phyloP scores from a whole-genome alignment of 92 coral and sea anemone genomes.

The Bergia puertoricense region DNA sequence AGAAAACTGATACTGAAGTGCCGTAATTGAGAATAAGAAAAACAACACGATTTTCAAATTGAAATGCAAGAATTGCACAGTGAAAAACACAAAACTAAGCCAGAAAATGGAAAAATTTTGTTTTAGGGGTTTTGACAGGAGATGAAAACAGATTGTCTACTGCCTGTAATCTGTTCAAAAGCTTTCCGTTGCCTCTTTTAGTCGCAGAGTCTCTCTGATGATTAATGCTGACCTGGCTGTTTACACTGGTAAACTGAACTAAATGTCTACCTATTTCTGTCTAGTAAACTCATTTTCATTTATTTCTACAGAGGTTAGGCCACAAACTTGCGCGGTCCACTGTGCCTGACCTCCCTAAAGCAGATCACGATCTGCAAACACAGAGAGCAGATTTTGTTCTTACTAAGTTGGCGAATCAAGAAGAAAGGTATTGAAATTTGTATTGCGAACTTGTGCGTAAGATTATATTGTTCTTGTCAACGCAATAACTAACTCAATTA shows the following conservation, averaged over 20 bases:
- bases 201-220: too few relatives aligned
- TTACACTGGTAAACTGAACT: not conserved
- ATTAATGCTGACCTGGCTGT: not conserved
- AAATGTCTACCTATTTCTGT: not conserved
- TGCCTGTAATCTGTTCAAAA: too few relatives aligned
- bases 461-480: too few relatives aligned
- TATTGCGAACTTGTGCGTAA: not conserved
- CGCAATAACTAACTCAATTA: not conserved
- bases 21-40: too few relatives aligned
- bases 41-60: too few relatives aligned
- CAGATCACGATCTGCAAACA: conserved; percentile 10
- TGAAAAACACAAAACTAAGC: too few relatives aligned
- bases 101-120: too few relatives aligned
- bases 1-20: too few relatives aligned
- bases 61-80: too few relatives aligned
- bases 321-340: conserved; percentile 20
- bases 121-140: too few relatives aligned
- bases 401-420: conserved; percentile 12
- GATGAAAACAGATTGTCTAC: too few relatives aligned
- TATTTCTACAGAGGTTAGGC: conserved; percentile 9
- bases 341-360: conserved; percentile 20
- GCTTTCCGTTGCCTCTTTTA: too few relatives aligned
- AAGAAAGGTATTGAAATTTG: conserved; percentile 18
- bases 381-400: conserved; percentile 13
- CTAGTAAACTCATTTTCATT: not conserved